A percentile compares a stretch with the other conserved stretches of the same genome.
These are phyloP conservation scores for Augochlorella aurata DNA, from an alignment of 2,888 invertebrate species.

Conservation along the genomic window DNA sequence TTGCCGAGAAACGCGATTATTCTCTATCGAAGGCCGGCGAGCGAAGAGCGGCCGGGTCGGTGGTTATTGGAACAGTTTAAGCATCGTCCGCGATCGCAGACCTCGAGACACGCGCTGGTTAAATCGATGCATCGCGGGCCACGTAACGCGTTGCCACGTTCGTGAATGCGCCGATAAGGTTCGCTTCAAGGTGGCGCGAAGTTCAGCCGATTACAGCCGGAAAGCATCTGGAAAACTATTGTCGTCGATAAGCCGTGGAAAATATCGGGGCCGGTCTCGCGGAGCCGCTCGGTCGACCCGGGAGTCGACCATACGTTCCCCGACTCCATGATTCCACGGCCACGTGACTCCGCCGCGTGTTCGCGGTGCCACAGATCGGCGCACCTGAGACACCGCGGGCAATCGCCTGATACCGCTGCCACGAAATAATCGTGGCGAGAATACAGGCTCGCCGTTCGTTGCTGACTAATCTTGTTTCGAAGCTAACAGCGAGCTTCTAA, in stretches of 20 bases:
- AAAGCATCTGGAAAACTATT: constrained; percentile 28
- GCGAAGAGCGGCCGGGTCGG: constrained; percentile 3
- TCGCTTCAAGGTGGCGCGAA: constrained; percentile 47
- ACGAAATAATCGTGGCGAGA: constrained; percentile 15
- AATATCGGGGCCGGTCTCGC: neutral
- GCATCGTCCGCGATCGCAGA: constrained; percentile 19
- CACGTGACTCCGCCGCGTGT: constrained; percentile 6
- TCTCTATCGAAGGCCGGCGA: neutral
- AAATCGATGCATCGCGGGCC: constrained; percentile 47
- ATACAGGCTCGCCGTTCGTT: neutral
- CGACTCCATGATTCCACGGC: neutral
- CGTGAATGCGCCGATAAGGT: constrained; percentile 50
- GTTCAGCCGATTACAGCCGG: constrained; percentile 47
- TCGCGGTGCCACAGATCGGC: neutral
- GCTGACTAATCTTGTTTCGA: neutral
- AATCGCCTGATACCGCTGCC: constrained; percentile 5
- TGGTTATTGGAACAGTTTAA: constrained; percentile 8
- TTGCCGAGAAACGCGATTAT: neutral
- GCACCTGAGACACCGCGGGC: neutral
- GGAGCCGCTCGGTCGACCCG: neutral
- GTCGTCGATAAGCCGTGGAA: constrained; percentile 11
- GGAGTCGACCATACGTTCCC: neutral
- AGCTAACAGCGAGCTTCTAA: neutral
- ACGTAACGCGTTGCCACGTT: constrained; percentile 51
- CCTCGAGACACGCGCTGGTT: constrained; percentile 32